Base-by-base conservation (phyloP, 2,797 vertebrate genomes). In the Nannoperca obscura region DNA sequence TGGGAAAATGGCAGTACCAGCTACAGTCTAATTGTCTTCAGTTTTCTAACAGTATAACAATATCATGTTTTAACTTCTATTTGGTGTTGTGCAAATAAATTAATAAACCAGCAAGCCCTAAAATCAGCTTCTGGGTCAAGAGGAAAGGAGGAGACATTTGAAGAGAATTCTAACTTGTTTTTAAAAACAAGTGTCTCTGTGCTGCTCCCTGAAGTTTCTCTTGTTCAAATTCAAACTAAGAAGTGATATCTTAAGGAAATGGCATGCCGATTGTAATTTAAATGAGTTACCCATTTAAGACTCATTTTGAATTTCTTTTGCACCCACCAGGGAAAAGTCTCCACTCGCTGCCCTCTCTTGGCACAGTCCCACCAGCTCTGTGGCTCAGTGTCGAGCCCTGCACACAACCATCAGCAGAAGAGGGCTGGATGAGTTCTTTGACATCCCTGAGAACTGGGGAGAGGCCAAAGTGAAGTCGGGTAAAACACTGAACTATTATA, bases 401-500 rank as follows among this genome's bases (percentile, higher is more conserved):
- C 97, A 99, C 78, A 96, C 96, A 0, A 95, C 96, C 11, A 32
- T 88, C 63, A 89, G 91, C 82, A 94, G 38, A 44, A 96, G 87
- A 83, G 97, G 97, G 4, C 94, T 99, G 34, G 95, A 98, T 2
- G 97, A 99, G 67, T 99, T 99, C 90, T 99, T 98, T 89, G 98
- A 99, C 94, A 72, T 95, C 15, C 96, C 97, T 11, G 94, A 93
- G 84, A 99, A 98, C 73, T 97, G 97, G 97, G 98, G 98, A 53
- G 95, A 98, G 93, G 50, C 71, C 73, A 94, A 67, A 0, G 96
- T 99, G 0, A 99, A 98, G 86, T 99, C 98, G 80, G 98, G 98
- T 99, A 86, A 94, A 71, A 54, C 22, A 10, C 19, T 3, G 0
- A n/a, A 5, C 11, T 34, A 12, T 54, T 32, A 32, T 5, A 6